phyloP scores from a whole-genome alignment of 2,888 invertebrate species.

The Nomada hirtipes region DNA sequence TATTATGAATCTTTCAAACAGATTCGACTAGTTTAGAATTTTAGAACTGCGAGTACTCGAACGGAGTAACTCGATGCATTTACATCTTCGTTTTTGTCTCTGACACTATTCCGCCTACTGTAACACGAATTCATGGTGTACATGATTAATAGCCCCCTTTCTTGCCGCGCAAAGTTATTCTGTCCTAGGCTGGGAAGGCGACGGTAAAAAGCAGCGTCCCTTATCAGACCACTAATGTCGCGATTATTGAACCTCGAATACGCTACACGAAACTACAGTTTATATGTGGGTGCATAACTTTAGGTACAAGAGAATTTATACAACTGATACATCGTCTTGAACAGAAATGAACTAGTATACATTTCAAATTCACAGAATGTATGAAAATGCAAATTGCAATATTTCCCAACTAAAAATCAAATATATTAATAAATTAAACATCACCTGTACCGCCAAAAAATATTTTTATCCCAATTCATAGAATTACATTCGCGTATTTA shows the following conservation, averaged over 20 bases:
- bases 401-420: neutral
- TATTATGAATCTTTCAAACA: neutral
- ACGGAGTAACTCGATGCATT: conserved; percentile 23
- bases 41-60: neutral
- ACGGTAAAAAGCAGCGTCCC: conserved; percentile 50
- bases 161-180: conserved; percentile 54
- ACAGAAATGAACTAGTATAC: too few species aligned
- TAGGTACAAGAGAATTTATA: neutral
- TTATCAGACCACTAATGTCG: conserved; percentile 52
- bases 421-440: neutral
- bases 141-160: conserved; percentile 60
- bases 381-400: too few species aligned
- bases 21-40: neutral
- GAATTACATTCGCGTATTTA: too few species aligned
- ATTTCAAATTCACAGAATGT: too few species aligned
- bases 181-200: conserved; percentile 38
- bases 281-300: too few species aligned
- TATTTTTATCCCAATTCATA: neutral
- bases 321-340: neutral
- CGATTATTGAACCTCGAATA: conserved; percentile 38
- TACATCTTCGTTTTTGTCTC: conserved; percentile 36
- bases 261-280: conserved; percentile 27
- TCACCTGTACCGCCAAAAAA: neutral
- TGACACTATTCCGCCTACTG: conserved; percentile 1
- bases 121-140: conserved; percentile 51